These are phyloP conservation scores for Bagarius yarrelli DNA, from an alignment of 2,113 vertebrate species.

Conservation along the genomic window DNA sequence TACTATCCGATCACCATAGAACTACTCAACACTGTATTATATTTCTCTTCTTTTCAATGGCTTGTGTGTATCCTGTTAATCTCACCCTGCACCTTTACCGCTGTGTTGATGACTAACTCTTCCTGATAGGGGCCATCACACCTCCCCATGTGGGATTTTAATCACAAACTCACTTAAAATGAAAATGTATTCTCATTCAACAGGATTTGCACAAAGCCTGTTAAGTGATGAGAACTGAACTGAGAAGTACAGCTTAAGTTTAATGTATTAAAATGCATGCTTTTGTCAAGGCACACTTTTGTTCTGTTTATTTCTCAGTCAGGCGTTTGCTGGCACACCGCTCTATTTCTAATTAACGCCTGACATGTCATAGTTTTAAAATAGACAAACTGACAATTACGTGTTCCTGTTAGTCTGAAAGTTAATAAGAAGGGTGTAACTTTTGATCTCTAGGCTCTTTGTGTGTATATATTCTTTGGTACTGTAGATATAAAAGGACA, in stretches of 20 bases:
- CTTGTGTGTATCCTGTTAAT: neutral
- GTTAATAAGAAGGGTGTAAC: slow-evolving; percentile 29
- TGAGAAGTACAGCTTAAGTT: slow-evolving; percentile 6
- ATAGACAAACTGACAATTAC: slow-evolving; percentile 23
- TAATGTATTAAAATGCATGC: slow-evolving; percentile 7
- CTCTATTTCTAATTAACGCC: slow-evolving; percentile 48
- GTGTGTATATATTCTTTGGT: neutral
- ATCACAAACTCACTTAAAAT: slow-evolving; percentile 25
- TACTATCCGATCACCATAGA: neutral
- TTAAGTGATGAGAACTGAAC: slow-evolving; percentile 9
- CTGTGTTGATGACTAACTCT: slow-evolving; percentile 34
- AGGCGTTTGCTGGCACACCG: slow-evolving; percentile 9
- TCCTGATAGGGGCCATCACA: slow-evolving; percentile 24
- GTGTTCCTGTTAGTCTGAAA: neutral
- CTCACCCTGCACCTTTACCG: slow-evolving; percentile 21
- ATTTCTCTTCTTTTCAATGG: neutral
- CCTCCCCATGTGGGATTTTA: slow-evolving; percentile 30
- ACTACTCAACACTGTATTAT: neutral
- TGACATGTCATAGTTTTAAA: slow-evolving; percentile 40
- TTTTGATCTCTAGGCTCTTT: slow-evolving; percentile 16
- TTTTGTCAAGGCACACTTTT: neutral
- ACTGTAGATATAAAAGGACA: neutral
- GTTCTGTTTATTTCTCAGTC: slow-evolving; percentile 1
- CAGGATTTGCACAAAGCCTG: slow-evolving; percentile 23
- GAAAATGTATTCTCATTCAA: slow-evolving; percentile 18